Conservation (phyloP, 2,888 invertebrate species). For the Incurvaria masculella region DNA sequence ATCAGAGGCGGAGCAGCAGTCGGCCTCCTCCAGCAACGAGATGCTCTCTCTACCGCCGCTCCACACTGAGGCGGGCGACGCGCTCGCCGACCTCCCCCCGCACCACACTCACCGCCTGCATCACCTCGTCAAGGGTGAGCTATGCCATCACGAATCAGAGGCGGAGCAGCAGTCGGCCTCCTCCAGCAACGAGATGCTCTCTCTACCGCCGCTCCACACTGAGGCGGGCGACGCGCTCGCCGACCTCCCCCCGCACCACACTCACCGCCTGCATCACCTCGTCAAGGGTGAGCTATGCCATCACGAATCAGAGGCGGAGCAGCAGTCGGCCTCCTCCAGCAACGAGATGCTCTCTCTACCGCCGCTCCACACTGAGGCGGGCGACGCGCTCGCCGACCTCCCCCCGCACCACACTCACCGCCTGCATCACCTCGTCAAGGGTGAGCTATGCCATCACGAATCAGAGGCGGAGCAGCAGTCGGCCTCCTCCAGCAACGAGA, state of each 20-base stretch:
- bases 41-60: slow-evolving; percentile 81
- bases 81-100: slow-evolving; percentile 80
- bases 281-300: slow-evolving; percentile 63
- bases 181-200: slow-evolving; percentile 83
- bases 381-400: slow-evolving; percentile 80
- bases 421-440: slow-evolving; percentile 85
- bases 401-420: slow-evolving; percentile 73
- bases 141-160: slow-evolving; percentile 67
- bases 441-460: slow-evolving; percentile 45
- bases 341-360: slow-evolving; percentile 85
- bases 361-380: slow-evolving; percentile 72
- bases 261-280: slow-evolving; percentile 78
- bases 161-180: slow-evolving; percentile 80
- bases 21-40: slow-evolving; percentile 79
- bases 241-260: slow-evolving; percentile 74
- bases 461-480: slow-evolving; percentile 86
- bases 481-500: slow-evolving; percentile 79
- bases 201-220: slow-evolving; percentile 71
- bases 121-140: slow-evolving; percentile 78
- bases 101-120: slow-evolving; percentile 72
- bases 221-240: slow-evolving; percentile 83
- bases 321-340: slow-evolving; percentile 76
- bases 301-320: slow-evolving; percentile 85
- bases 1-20: slow-evolving; percentile 83
- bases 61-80: slow-evolving; percentile 74